Conservation (phyloP, 2,797 vertebrate species). For the Notolabrus celidotus region DNA sequence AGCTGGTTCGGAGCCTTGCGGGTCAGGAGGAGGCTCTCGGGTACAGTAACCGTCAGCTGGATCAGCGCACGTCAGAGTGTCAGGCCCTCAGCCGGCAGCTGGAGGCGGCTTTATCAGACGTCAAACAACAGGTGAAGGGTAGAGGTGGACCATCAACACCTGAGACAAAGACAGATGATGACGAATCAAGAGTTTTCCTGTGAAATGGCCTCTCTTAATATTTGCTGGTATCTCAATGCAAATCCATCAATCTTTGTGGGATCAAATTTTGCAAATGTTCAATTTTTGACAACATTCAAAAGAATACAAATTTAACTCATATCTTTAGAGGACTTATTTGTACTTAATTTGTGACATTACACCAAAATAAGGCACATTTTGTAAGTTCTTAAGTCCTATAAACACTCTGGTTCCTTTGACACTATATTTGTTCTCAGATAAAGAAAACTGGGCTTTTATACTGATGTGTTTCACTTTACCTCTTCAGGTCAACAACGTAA, state of each 20-base stretch:
- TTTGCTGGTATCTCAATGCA: too few relatives aligned
- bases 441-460: background rate
- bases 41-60: constrained; percentile 83
- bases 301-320: background rate
- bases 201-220: too few relatives aligned
- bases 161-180: too few relatives aligned
- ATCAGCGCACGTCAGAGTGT: constrained; percentile 85
- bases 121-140: constrained; percentile 88
- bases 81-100: constrained; percentile 86
- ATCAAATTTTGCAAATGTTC: too few relatives aligned
- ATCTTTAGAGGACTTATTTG: too few relatives aligned
- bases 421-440: background rate
- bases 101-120: constrained; percentile 86
- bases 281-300: too few relatives aligned
- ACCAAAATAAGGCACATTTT: too few relatives aligned
- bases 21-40: constrained; percentile 86
- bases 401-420: background rate
- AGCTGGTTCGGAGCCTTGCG: constrained; percentile 84
- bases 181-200: too few relatives aligned
- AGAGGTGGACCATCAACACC: too few relatives aligned
- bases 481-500: constrained; percentile 86
- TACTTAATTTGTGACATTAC: too few relatives aligned
- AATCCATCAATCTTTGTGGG: too few relatives aligned
- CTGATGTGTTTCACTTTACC: background rate
- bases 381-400: background rate